phyloP scores from a whole-genome alignment of 2,113 vertebrate species.

The Spheniscus mendiculus region DNA sequence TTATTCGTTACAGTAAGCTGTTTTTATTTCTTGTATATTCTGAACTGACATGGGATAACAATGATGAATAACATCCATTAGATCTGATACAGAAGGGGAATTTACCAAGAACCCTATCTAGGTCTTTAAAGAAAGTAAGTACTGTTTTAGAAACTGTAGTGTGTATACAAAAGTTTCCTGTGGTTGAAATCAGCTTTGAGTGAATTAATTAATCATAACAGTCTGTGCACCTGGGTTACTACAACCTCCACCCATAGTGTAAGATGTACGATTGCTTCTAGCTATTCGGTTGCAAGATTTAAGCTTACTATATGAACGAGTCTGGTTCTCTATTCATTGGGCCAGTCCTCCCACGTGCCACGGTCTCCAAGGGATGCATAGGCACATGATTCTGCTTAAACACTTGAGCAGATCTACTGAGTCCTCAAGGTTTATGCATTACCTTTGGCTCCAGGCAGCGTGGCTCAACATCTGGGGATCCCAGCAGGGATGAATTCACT shows the following conservation, averaged over 20 bases:
- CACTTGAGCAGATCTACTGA: neutral
- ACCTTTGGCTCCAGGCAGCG: rapidly evolving
- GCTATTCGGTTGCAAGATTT: neutral
- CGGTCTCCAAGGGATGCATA: rapidly evolving
- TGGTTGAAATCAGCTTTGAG: neutral
- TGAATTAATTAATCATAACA: neutral
- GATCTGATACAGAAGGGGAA: neutral
- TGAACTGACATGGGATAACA: neutral
- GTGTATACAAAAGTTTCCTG: neutral
- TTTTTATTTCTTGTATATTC: neutral
- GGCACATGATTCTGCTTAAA: neutral
- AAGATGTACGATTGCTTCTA: neutral
- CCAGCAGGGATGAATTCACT: neutral
- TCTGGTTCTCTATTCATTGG: neutral
- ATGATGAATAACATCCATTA: neutral
- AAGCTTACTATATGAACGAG: too few relatives aligned
- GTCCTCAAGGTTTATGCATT: neutral
- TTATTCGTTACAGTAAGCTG: neutral
- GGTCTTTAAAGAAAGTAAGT: neutral
- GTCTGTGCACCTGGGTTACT: neutral
- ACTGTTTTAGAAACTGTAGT: neutral
- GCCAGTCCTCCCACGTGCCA: neutral
- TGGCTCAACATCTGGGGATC: neutral
- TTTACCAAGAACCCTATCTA: neutral
- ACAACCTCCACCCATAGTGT: neutral